These are phyloP conservation scores for Sphaerophoria taeniata DNA, from an alignment of 2,888 invertebrate species.

Conservation along the genomic window DNA sequence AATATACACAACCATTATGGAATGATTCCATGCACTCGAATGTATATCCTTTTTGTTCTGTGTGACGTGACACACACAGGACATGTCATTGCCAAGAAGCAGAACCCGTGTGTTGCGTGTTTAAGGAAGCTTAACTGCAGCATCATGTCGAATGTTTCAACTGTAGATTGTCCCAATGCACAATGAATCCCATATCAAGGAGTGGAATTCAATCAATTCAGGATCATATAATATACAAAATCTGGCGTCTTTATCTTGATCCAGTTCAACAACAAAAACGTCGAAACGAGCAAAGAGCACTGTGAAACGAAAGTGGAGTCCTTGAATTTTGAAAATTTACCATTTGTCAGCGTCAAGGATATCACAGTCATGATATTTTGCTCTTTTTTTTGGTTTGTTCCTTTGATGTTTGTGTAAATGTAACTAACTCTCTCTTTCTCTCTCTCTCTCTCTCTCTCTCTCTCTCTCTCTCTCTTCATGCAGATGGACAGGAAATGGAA, in stretches of 20 bases:
- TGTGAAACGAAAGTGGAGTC: conserved; percentile 51
- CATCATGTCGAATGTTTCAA: conserved; percentile 56
- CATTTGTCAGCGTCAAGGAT: conserved; percentile 71
- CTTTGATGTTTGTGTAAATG: no score
- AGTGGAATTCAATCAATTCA: conserved; percentile 72
- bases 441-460: not conserved
- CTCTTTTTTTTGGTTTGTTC: conserved; percentile 41
- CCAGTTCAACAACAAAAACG: conserved; percentile 16
- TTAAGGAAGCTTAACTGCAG: conserved; percentile 57
- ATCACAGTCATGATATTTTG: conserved; percentile 64
- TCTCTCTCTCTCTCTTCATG: not conserved
- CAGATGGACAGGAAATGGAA: not conserved
- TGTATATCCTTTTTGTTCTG: conserved; percentile 44
- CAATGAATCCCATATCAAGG: conserved; percentile 39
- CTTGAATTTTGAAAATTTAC: conserved; percentile 64
- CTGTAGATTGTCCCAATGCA: not conserved
- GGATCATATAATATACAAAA: conserved; percentile 44
- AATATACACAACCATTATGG: conserved; percentile 67
- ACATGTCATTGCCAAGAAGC: conserved; percentile 61
- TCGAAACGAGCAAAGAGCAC: not conserved
- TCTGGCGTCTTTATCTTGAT: conserved; percentile 7
- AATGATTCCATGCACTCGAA: conserved; percentile 26
- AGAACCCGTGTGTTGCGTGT: conserved; percentile 38
- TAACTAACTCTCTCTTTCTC: no score
- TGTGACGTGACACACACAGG: conserved; percentile 19